Conservation (phyloP, 2,113 vertebrate genomes). For the Sphyrna mokarran region DNA sequence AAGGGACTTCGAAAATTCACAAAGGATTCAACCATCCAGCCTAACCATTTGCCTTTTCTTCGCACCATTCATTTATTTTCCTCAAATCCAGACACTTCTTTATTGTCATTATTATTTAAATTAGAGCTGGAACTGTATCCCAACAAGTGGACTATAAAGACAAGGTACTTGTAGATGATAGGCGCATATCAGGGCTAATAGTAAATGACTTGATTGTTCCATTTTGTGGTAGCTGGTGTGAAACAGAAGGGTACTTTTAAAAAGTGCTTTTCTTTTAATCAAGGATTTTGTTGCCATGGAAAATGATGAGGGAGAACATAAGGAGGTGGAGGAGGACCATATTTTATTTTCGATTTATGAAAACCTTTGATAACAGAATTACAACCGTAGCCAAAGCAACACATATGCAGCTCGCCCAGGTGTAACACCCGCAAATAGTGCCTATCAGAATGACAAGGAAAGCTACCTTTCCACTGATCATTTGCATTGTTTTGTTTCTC, state of each 20-base stretch:
- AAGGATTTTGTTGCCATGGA: not conserved
- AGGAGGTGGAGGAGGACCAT: slow-evolving; percentile 24
- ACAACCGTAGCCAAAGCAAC: slow-evolving; percentile 29
- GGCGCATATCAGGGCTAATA: not conserved
- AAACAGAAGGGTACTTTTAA: not conserved
- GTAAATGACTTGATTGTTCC: not conserved
- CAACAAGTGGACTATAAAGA: not conserved
- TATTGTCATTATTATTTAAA: not conserved
- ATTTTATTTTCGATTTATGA: slow-evolving; percentile 17
- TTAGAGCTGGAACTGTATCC: not conserved
- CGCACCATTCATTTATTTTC: not conserved
- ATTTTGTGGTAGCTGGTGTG: not conserved
- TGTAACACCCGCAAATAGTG: not conserved
- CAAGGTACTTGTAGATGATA: not conserved
- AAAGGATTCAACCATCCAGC: not conserved
- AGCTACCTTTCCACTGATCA: not conserved
- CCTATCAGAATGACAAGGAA: not conserved
- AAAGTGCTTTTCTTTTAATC: not conserved
- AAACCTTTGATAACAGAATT: slow-evolving; percentile 24
- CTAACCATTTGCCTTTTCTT: not conserved
- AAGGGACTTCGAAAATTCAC: not conserved
- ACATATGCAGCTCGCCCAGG: not conserved
- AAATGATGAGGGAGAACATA: slow-evolving; percentile 29
- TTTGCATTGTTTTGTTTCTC: not conserved
- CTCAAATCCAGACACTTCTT: not conserved